A percentile compares a stretch with the other conserved stretches of the same genome.
phyloP scores from a whole-genome alignment of 2,113 vertebrate species.

The Perca fluviatilis region DNA sequence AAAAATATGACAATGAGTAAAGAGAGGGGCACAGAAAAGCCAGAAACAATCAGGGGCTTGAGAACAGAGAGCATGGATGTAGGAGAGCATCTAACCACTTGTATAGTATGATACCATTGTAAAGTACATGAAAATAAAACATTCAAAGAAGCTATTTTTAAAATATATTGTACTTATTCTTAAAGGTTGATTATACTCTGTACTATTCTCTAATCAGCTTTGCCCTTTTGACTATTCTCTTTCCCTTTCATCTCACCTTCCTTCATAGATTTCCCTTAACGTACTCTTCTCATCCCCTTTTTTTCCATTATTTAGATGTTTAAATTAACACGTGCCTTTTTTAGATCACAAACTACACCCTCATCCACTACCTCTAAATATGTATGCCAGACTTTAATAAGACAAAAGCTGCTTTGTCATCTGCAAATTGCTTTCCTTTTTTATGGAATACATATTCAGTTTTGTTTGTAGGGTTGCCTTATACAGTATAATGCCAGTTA shows the following conservation, averaged over 20 bases:
- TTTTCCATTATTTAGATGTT: not conserved
- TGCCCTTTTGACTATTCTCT: not conserved
- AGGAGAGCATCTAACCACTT: not conserved
- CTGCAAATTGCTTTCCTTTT: constrained; percentile 19
- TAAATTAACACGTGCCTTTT: not conserved
- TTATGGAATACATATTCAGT: constrained; percentile 43
- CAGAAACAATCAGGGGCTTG: not conserved
- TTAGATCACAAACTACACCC: constrained; percentile 1
- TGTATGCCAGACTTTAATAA: constrained; percentile 18
- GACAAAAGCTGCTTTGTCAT: constrained; percentile 30
- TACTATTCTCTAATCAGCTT: not conserved
- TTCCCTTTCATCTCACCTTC: not conserved
- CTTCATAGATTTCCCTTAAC: not conserved
- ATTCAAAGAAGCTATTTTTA: not conserved
- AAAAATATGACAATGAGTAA: not conserved
- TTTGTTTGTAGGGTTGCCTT: constrained; percentile 59
- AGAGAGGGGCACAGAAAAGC: constrained; percentile 8
- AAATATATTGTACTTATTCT: not conserved
- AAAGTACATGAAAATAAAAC: not conserved
- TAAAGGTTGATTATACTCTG: not conserved
- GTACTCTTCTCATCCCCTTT: not conserved
- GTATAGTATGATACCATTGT: not conserved
- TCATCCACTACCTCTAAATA: constrained; percentile 1
- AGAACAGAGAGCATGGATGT: not conserved
- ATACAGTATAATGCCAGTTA: constrained; percentile 64